Percentiles rank a stretch among this genome's conserved stretches.
Evolutionary conservation across 2,113 vertebrate genomes (phyloP).

Genomic region (Chascanopsetta lugubris): DNA sequence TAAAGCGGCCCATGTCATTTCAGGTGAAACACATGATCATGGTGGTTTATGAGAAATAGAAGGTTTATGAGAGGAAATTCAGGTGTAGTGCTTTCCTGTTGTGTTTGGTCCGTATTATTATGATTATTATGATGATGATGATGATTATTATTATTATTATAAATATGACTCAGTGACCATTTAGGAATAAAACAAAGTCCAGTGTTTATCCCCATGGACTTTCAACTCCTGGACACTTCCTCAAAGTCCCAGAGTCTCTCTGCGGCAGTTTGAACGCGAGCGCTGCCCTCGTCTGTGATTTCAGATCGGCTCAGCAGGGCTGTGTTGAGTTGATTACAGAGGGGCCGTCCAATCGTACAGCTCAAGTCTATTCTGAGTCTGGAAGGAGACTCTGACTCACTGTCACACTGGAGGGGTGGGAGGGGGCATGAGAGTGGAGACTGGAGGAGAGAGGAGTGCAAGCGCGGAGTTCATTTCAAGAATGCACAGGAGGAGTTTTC

Average conservation of each 20-base stretch:
- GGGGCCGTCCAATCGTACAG: constrained; percentile 41
- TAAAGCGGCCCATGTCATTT: too few species aligned
- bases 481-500: background rate
- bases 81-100: too few species aligned
- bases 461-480: background rate
- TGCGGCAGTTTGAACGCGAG: background rate
- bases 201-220: background rate
- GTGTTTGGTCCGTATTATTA: too few species aligned
- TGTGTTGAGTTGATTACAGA: constrained; percentile 50
- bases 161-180: background rate
- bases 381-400: constrained; percentile 75
- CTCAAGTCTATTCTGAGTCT: constrained; percentile 64
- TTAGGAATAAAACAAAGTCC: background rate
- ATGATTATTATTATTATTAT: too few species aligned
- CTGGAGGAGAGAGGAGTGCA: constrained; percentile 1
- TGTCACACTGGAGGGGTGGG: constrained; percentile 43
- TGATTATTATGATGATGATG: too few species aligned
- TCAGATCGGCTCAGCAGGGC: constrained; percentile 34
- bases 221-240: background rate
- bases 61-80: too few species aligned
- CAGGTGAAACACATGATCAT: too few species aligned
- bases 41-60: too few species aligned
- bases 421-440: constrained; percentile 9
- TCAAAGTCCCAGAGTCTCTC: background rate
- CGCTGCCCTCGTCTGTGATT: constrained; percentile 19